These are phyloP conservation scores for Stenurella melanura DNA, from an alignment of 2,888 invertebrate genomes.

Conservation along the genomic window DNA sequence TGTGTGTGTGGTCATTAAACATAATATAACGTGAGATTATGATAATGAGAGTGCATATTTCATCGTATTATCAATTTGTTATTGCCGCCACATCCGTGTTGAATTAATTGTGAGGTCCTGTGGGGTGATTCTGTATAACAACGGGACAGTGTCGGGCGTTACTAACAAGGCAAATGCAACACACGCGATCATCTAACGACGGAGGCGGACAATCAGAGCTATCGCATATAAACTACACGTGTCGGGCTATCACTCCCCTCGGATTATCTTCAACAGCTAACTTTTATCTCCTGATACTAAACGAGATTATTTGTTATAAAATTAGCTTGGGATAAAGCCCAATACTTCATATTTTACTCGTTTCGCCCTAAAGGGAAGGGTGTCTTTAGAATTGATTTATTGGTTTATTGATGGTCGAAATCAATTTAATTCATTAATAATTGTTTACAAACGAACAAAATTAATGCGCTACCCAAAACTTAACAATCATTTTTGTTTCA, in stretches of 20 bases:
- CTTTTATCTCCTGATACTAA: constrained; percentile 52
- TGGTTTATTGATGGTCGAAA: too few relatives aligned
- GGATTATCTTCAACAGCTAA: constrained; percentile 47
- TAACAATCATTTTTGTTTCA: too few relatives aligned
- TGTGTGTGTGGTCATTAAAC: constrained; percentile 53
- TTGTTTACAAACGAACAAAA: too few relatives aligned
- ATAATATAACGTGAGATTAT: constrained; percentile 53
- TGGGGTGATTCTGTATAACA: constrained; percentile 41
- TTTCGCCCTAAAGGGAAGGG: neutral
- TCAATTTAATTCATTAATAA: too few relatives aligned
- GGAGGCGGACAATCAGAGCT: constrained; percentile 49
- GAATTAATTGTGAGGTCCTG: constrained; percentile 53
- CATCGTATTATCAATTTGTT: constrained; percentile 57
- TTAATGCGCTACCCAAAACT: too few relatives aligned
- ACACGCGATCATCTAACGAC: constrained; percentile 55
- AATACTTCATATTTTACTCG: constrained; percentile 16
- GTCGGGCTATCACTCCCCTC: constrained; percentile 47
- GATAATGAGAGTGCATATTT: constrained; percentile 49
- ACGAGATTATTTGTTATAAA: constrained; percentile 52
- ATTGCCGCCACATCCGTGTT: constrained; percentile 49
- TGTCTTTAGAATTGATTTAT: too few relatives aligned
- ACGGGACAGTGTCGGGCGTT: constrained; percentile 46
- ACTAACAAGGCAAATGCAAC: constrained; percentile 52
- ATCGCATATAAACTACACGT: constrained; percentile 52
- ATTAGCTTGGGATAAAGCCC: constrained; percentile 35